Base-by-base conservation (phyloP, 1,140 invertebrate genomes). In the Paralvinella palmiformis region DNA sequence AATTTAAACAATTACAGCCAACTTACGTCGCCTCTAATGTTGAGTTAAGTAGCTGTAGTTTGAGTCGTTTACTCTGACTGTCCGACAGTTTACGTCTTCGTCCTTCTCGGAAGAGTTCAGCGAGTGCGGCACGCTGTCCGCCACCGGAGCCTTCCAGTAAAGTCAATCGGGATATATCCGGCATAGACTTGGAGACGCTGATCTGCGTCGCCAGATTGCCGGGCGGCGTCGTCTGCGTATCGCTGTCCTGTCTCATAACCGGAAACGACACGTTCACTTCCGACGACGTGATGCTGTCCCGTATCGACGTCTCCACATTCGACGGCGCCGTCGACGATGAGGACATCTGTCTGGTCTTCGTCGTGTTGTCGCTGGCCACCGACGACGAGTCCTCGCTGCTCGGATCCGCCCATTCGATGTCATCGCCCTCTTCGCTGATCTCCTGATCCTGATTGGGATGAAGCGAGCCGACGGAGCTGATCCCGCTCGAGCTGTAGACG, bases 1-100 rank as follows among this genome's bases (percentile, higher is more conserved):
- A n/a, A n/a, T n/a, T n/a, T n/a, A n/a, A n/a, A n/a, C n/a, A n/a
- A n/a, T n/a, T n/a, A n/a, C n/a, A n/a, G n/a, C n/a, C n/a, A 36
- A 82, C 81, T 81, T 80, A 84, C 83, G 83, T 84, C 32, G 83
- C 81, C 72, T 84, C 83, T 4, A 84, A 73, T 62, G 77, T 80
- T 4, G 78, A 79, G 63, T 79, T 83, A 48, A 76, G 76, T 22
- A 85, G 69, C 27, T 84, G 72, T 50, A 83, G 77, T 67, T 83
- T 81, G 66, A 84, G 79, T 61, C 75, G 74, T 22, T 78, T 65
- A 17, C 83, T 68, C 62, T 82, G 76, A 45, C 74, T 69, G 67
- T 73, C 76, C 33, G 72, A 73, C 31, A 73, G 62, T 27, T 69
- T 72, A 60, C 64, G 68, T 65, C 72, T 65, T 59, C 76, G 56